Conservation (phyloP, 2,888 invertebrate genomes). For the Pterostichus madidus region DNA sequence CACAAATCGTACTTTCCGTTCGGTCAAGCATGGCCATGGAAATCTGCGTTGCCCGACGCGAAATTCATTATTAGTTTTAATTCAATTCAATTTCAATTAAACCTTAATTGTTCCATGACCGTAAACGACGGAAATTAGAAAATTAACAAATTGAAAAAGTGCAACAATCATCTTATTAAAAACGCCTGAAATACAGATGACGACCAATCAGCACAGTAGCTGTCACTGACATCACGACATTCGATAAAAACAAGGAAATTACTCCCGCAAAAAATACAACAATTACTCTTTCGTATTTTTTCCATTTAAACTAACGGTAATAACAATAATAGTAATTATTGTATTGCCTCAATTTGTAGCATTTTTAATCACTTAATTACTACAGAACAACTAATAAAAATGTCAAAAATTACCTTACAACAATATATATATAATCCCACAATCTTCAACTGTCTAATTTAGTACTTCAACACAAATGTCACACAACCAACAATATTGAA, state of each 20-base stretch:
- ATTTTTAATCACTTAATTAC: background rate
- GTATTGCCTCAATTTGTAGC: too few relatives aligned
- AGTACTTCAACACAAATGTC: background rate
- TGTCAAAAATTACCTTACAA: background rate
- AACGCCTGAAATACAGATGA: constrained; percentile 55
- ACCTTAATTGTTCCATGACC: constrained; percentile 29
- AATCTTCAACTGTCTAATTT: background rate
- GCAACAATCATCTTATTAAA: constrained; percentile 74
- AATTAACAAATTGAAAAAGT: constrained; percentile 73
- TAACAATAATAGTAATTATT: too few relatives aligned
- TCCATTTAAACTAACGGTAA: background rate
- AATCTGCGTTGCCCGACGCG: background rate
- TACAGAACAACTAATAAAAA: background rate
- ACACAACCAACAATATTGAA: background rate
- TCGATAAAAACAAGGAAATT: background rate
- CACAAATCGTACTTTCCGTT: constrained; percentile 59
- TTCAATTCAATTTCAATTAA: constrained; percentile 75
- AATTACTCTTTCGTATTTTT: background rate
- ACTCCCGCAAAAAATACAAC: background rate
- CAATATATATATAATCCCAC: background rate
- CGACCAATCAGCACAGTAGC: constrained; percentile 1
- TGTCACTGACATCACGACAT: background rate
- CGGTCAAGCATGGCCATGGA: constrained; percentile 53
- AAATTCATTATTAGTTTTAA: constrained; percentile 71
- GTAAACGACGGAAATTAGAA: constrained; percentile 48